phyloP scores from a whole-genome alignment of 2,113 vertebrate genomes.

The Ariopsis seemanni region DNA sequence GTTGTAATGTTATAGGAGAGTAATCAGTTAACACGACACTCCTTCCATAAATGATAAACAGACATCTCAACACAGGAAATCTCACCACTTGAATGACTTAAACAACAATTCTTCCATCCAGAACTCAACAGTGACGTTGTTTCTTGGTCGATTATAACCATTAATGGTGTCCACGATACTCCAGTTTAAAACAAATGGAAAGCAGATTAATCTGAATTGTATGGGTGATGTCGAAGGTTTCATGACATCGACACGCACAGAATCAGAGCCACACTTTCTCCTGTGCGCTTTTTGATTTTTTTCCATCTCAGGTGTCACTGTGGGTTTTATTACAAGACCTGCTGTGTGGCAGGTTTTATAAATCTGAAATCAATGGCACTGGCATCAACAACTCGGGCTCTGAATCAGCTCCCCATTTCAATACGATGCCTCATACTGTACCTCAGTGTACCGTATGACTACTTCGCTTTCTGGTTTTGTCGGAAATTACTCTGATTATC shows the following conservation, averaged over 20 bases:
- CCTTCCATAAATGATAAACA: background rate
- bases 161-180: background rate
- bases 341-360: conserved; percentile 43
- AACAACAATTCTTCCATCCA: background rate
- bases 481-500: conserved; percentile 1
- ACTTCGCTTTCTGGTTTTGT: background rate
- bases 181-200: background rate
- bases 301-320: conserved; percentile 6
- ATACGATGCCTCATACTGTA: background rate
- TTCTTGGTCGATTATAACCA: background rate
- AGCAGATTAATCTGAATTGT: background rate
- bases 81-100: background rate
- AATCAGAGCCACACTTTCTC: background rate
- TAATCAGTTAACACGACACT: background rate
- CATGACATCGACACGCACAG: background rate
- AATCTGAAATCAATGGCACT: conserved; percentile 28
- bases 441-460: background rate
- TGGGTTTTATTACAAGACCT: conserved; percentile 12
- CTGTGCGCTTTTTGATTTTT: background rate
- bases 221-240: background rate
- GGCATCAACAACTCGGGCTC: conserved; percentile 12
- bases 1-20: background rate
- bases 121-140: background rate
- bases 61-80: background rate
- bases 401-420: conserved; percentile 24